Conservation (phyloP, 2,888 invertebrate species). For the Hemithea aestivaria region DNA sequence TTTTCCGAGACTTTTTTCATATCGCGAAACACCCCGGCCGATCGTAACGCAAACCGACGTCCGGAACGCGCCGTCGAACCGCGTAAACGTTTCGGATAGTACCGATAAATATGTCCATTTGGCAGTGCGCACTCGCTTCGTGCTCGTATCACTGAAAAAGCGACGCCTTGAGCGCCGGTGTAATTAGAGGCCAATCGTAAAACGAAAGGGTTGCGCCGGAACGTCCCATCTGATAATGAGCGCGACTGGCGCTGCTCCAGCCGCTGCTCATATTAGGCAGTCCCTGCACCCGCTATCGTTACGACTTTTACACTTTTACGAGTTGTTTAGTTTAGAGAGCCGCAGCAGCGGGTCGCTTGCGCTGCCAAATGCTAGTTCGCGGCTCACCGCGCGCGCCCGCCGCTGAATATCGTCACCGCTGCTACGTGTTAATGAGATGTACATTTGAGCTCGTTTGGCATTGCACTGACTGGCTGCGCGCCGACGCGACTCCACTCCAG, state of each 20-base stretch:
- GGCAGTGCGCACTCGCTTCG: slow-evolving; percentile 54
- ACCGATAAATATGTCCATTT: slow-evolving; percentile 71
- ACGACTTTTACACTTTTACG: slow-evolving; percentile 79
- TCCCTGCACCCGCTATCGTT: slow-evolving; percentile 68
- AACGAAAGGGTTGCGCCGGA: slow-evolving; percentile 73
- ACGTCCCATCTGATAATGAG: slow-evolving; percentile 78
- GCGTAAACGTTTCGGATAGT: slow-evolving; percentile 62
- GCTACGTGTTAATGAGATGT: slow-evolving; percentile 71
- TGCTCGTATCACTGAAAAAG: slow-evolving; percentile 65
- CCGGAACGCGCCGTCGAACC: slow-evolving; percentile 51
- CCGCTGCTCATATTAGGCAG: slow-evolving; percentile 73
- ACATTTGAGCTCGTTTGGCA: slow-evolving; percentile 66
- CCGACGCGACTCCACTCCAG: slow-evolving; percentile 21
- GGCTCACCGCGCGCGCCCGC: slow-evolving; percentile 70
- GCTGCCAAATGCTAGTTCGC: slow-evolving; percentile 77
- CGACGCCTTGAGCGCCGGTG: slow-evolving; percentile 70
- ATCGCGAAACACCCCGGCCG: slow-evolving; percentile 50
- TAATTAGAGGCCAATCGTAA: slow-evolving; percentile 79
- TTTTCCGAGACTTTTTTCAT: slow-evolving; percentile 70
- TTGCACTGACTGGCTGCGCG: slow-evolving; percentile 30
- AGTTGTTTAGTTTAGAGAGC: slow-evolving; percentile 75
- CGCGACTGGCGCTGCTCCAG: slow-evolving; percentile 73
- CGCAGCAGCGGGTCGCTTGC: slow-evolving; percentile 53
- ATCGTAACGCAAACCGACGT: slow-evolving; percentile 46
- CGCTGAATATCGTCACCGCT: slow-evolving; percentile 64